These are phyloP conservation scores for Pseudomugil tenellus DNA, from an alignment of 2,797 vertebrate genomes.

Conservation along the genomic window DNA sequence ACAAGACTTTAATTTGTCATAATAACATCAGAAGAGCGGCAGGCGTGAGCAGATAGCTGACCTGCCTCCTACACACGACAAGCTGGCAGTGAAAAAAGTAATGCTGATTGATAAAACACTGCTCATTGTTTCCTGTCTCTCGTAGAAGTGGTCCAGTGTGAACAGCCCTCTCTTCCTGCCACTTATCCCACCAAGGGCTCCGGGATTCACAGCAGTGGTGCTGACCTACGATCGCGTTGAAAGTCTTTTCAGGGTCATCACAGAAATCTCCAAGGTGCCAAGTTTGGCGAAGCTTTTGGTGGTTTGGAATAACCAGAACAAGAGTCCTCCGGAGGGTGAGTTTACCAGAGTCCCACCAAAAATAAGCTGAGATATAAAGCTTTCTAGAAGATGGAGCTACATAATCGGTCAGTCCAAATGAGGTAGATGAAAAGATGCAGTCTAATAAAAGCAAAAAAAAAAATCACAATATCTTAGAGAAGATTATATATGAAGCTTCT, in stretches of 20 bases:
- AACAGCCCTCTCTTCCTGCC: conserved; percentile 97
- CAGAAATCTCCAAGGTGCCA: conserved; percentile 96
- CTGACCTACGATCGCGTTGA: conserved; percentile 98
- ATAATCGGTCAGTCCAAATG: background rate
- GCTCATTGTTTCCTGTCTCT: conserved; percentile 1
- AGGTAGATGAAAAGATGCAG: too few species aligned
- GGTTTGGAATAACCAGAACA: conserved; percentile 99
- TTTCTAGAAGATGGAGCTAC: background rate
- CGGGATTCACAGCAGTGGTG: conserved; percentile 97
- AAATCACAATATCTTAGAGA: background rate
- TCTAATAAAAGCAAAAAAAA: background rate
- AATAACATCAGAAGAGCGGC: conserved; percentile 10
- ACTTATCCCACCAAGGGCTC: conserved; percentile 93
- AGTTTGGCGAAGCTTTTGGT: conserved; percentile 95
- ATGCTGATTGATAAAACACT: background rate
- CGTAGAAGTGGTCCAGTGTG: conserved; percentile 95
- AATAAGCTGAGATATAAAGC: background rate
- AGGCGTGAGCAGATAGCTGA: conserved; percentile 4
- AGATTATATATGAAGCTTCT: too few species aligned
- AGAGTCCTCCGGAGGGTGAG: conserved; percentile 95
- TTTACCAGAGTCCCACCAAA: background rate
- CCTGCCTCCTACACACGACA: background rate
- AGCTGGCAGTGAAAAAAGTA: background rate
- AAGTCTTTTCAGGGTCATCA: conserved; percentile 98
- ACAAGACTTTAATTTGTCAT: conserved; percentile 13